Evolutionary conservation across 2,888 invertebrate genomes (phyloP).

Genomic region (Ophion ellenae): DNA sequence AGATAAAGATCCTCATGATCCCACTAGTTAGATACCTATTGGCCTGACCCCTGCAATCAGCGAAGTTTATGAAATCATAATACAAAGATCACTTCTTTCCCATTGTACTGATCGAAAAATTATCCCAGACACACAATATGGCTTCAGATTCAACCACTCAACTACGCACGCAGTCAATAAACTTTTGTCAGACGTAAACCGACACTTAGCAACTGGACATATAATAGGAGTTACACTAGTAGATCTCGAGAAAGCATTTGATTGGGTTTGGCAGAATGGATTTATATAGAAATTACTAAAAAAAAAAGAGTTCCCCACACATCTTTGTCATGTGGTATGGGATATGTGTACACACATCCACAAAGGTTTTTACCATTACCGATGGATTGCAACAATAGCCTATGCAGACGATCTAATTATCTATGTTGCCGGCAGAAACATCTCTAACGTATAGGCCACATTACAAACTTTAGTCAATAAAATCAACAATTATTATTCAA

Average conservation of each 20-base stretch:
- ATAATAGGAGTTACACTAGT: conserved; percentile 17
- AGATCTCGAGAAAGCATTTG: conserved; percentile 50
- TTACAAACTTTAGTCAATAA: conserved; percentile 38
- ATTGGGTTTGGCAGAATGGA: conserved; percentile 37
- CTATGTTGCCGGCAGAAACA: conserved; percentile 27
- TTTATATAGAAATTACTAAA: conserved; percentile 15
- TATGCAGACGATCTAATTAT: conserved; percentile 58
- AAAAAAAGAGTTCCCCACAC: conserved; percentile 11
- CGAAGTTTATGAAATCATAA: conserved; percentile 33
- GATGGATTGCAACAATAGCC: conserved; percentile 51
- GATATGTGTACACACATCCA: not conserved
- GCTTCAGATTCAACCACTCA: conserved; percentile 14
- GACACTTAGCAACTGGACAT: not conserved
- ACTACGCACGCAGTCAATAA: not conserved
- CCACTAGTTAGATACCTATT: conserved; percentile 31
- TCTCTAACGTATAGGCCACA: not conserved
- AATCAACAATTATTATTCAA: conserved; percentile 42
- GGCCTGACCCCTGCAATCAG: conserved; percentile 17
- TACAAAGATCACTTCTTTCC: not conserved
- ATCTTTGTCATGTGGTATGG: not conserved
- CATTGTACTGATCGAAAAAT: not conserved
- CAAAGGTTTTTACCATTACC: not conserved
- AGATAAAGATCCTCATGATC: conserved; percentile 6
- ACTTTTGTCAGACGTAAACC: conserved; percentile 12
- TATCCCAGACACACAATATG: conserved; percentile 29